These are phyloP conservation scores for Naso thynnoides DNA, from an alignment of 2,797 vertebrate genomes.

Conservation along the genomic window DNA sequence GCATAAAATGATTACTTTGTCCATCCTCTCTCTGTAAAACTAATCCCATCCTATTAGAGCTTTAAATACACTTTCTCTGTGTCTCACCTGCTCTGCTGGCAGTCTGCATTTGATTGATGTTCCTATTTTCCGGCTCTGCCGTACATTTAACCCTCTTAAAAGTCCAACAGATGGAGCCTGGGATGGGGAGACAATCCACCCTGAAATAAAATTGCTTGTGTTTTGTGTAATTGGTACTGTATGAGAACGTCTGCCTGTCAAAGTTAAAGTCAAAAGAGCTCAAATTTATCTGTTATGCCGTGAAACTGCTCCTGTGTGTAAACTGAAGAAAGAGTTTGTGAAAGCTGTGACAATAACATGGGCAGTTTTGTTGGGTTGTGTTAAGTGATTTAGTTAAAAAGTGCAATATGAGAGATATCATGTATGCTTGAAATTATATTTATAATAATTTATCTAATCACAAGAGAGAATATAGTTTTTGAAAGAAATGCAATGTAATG, in stretches of 20 bases:
- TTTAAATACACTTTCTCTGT: conserved; percentile 34
- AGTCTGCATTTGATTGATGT: conserved; percentile 58
- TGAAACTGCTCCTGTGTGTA: conserved; percentile 31
- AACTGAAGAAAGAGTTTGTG: conserved; percentile 13
- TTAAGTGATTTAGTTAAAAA: conserved; percentile 20
- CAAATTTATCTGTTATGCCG: conserved; percentile 51
- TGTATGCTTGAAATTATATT: not conserved
- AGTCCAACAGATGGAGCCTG: conserved; percentile 38
- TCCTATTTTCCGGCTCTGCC: conserved; percentile 41
- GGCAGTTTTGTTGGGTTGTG: conserved; percentile 8
- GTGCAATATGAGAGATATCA: not conserved
- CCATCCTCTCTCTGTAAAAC: conserved; percentile 33
- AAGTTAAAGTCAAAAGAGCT: conserved; percentile 45
- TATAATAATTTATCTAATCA: not conserved
- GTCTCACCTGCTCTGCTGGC: conserved; percentile 24
- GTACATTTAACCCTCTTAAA: conserved; percentile 44
- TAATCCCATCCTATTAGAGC: conserved; percentile 44
- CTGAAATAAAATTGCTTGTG: conserved; percentile 13
- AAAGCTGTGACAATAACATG: conserved; percentile 1
- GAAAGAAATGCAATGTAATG: not conserved
- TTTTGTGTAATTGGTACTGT: conserved; percentile 18
- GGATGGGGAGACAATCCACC: conserved; percentile 25
- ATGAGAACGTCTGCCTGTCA: conserved; percentile 25
- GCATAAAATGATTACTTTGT: conserved; percentile 20
- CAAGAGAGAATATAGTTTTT: not conserved